Evolutionary conservation across 2,888 invertebrate species (phyloP).

Genomic region (Pristionchus entomophagus): DNA sequence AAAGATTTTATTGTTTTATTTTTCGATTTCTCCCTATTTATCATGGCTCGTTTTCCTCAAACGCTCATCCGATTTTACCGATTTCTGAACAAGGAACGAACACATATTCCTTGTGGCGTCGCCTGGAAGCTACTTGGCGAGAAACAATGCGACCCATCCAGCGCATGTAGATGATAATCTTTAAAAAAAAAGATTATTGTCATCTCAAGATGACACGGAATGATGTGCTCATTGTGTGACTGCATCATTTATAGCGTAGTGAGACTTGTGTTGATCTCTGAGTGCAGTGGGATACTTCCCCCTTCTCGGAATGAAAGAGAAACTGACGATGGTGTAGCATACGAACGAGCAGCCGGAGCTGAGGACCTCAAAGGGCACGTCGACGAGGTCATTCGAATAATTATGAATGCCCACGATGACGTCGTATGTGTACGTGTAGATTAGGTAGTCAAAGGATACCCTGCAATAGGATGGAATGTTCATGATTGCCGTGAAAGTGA

Average conservation of each 20-base stretch:
- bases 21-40: no score
- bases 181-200: not conserved
- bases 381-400: conserved; percentile 60
- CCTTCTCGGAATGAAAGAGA: not conserved
- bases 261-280: not conserved
- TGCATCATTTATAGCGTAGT: not conserved
- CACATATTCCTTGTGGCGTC: not conserved
- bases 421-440: conserved; percentile 55
- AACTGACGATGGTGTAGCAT: conserved; percentile 52
- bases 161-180: conserved; percentile 29
- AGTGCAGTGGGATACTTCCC: not conserved
- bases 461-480: no score
- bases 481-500: no score
- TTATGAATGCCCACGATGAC: conserved; percentile 51
- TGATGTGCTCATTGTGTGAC: not conserved
- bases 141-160: not conserved
- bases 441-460: conserved; percentile 54
- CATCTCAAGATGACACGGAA: no score
- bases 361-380: conserved; percentile 56
- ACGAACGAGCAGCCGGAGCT: conserved; percentile 52
- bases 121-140: not conserved
- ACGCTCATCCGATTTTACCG: not conserved
- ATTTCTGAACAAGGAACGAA: not conserved
- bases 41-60: no score
- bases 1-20: not conserved